phyloP scores from a whole-genome alignment of 2,797 vertebrate genomes.

The Mormyrops attenuatus region DNA sequence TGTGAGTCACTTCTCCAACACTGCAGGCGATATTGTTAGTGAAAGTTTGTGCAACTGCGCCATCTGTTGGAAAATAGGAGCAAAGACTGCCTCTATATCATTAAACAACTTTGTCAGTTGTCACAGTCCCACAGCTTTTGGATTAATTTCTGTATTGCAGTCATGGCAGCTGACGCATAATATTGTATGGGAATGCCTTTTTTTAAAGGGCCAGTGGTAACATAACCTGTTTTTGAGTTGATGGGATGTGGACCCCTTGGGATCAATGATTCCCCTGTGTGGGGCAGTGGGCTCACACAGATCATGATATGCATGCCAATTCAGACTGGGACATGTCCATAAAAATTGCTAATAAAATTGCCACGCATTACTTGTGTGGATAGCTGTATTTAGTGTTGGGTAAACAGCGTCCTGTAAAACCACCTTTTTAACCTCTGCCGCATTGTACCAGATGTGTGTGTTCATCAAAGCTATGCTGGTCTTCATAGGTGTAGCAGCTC shows the following conservation, averaged over 20 bases:
- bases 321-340: not conserved
- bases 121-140: not conserved
- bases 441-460: not conserved
- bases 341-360: not conserved
- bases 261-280: not conserved
- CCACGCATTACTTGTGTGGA: not conserved
- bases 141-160: not conserved
- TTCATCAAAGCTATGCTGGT: not conserved
- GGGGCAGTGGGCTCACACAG: not conserved
- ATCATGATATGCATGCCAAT: not conserved
- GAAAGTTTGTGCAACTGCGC: slow-evolving; percentile 5
- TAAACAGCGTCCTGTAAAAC: not conserved
- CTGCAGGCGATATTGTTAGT: not conserved
- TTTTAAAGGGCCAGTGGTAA: not conserved
- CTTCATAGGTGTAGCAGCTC: not conserved
- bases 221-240: not conserved
- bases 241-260: not conserved
- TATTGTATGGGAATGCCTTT: not conserved
- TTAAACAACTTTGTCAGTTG: not conserved
- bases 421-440: not conserved
- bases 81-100: not conserved
- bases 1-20: not conserved
- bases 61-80: not conserved
- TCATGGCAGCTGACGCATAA: not conserved
- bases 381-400: not conserved